phyloP scores from a whole-genome alignment of 2,113 vertebrate genomes.

The Notarius lentiginosus region DNA sequence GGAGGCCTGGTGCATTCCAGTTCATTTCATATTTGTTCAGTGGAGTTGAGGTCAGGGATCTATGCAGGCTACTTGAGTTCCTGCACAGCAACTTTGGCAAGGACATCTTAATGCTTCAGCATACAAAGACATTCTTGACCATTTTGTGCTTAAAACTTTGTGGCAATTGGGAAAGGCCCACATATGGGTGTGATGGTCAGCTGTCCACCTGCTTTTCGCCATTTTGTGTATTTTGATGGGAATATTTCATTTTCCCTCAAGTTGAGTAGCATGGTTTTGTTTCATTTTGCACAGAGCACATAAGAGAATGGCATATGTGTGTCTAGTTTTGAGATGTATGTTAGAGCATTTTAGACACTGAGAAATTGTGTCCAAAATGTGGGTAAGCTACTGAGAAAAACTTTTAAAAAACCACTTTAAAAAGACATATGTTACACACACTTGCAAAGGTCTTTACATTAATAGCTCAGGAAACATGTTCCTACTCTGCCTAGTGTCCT shows the following conservation, averaged over 20 bases:
- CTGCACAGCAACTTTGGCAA: no score
- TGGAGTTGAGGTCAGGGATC: no score
- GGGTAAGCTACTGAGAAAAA: neutral
- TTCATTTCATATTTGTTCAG: no score
- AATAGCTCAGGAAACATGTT: neutral
- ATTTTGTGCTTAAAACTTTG: no score
- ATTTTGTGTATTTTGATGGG: no score
- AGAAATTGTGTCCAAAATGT: neutral
- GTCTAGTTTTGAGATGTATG: neutral
- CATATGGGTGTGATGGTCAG: no score
- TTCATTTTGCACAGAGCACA: neutral
- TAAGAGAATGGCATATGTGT: neutral
- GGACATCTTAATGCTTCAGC: no score
- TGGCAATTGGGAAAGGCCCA: no score
- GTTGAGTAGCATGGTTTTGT: neutral
- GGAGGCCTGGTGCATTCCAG: no score
- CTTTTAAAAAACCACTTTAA: neutral
- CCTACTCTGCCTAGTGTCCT: constrained; percentile 4
- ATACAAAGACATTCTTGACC: no score
- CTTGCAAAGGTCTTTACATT: neutral
- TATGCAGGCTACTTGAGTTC: no score
- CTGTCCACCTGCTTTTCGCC: no score
- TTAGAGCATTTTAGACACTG: neutral
- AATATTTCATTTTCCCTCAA: neutral
- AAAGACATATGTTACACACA: constrained; percentile 2